These are phyloP conservation scores for Chaenogobius annularis DNA, from an alignment of 2,113 vertebrate species.

Conservation along the genomic window DNA sequence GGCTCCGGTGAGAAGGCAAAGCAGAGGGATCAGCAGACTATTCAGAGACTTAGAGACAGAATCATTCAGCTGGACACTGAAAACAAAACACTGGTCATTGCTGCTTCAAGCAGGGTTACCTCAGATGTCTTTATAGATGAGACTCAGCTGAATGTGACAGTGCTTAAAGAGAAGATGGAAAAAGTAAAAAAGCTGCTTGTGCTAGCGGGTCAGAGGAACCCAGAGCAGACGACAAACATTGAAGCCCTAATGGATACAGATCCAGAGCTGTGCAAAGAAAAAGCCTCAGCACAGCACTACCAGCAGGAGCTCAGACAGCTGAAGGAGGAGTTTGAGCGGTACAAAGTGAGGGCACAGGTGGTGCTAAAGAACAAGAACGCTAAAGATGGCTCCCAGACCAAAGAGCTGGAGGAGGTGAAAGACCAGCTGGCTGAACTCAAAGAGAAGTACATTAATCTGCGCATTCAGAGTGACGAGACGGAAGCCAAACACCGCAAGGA, in stretches of 20 bases:
- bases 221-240: slow-evolving; percentile 64
- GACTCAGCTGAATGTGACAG: slow-evolving; percentile 76
- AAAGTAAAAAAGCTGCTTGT: slow-evolving; percentile 83
- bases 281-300: slow-evolving; percentile 70
- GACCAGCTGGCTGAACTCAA: slow-evolving; percentile 88
- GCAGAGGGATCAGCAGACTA: slow-evolving; percentile 84
- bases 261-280: slow-evolving; percentile 64
- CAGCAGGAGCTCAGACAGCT: slow-evolving; percentile 91
- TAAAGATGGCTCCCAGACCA: slow-evolving; percentile 82
- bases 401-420: slow-evolving; percentile 86
- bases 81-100: slow-evolving; percentile 87
- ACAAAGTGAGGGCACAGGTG: slow-evolving; percentile 89
- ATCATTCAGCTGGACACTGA: slow-evolving; percentile 88
- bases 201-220: slow-evolving; percentile 74
- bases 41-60: slow-evolving; percentile 86
- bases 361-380: slow-evolving; percentile 88
- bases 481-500: slow-evolving; percentile 74
- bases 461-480: slow-evolving; percentile 81
- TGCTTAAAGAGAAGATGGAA: slow-evolving; percentile 85
- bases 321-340: slow-evolving; percentile 93
- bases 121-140: slow-evolving; percentile 77
- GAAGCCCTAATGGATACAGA: slow-evolving; percentile 71
- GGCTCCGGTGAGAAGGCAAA: slow-evolving; percentile 85
- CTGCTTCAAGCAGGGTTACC: slow-evolving; percentile 73
- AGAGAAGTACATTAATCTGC: slow-evolving; percentile 87